Evolutionary conservation across 2,797 vertebrate genomes (phyloP).

Genomic region (Dermochelys coriacea): DNA sequence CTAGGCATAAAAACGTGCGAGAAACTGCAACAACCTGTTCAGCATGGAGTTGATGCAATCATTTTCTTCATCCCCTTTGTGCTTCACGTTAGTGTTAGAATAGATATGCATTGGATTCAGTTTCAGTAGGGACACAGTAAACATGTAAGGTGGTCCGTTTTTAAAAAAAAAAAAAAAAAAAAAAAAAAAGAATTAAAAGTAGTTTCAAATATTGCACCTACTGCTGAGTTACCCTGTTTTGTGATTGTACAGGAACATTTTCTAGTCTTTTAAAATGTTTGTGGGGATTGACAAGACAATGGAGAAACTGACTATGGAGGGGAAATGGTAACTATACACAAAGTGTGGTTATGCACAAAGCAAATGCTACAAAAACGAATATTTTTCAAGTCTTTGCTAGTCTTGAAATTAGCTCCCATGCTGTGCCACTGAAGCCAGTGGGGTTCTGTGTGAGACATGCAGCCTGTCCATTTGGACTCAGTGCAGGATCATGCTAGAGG

Average conservation of each 20-base stretch:
- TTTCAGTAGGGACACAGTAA: accelerated
- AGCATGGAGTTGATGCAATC: background rate
- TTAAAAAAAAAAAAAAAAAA: background rate
- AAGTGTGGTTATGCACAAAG: background rate
- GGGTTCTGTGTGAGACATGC: background rate
- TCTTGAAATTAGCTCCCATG: background rate
- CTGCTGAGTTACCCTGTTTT: accelerated
- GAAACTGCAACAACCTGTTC: too few species aligned
- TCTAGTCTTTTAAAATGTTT: too few species aligned
- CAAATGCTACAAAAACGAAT: background rate
- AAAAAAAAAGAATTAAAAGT: background rate
- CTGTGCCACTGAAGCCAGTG: background rate
- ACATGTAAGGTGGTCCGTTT: accelerated
- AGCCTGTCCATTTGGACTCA: background rate
- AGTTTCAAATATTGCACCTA: accelerated
- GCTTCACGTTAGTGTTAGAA: background rate
- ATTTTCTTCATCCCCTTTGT: background rate
- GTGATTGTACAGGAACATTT: background rate
- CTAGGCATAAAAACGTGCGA: background rate
- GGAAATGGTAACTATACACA: background rate
- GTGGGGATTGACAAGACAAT: background rate
- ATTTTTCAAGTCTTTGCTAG: background rate
- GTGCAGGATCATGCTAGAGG: background rate
- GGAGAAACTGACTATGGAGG: background rate
- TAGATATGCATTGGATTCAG: background rate